Percentiles rank a stretch among this genome's conserved stretches.
Conservation (phyloP, 2,113 vertebrate genomes). For the Egretta garzetta region DNA sequence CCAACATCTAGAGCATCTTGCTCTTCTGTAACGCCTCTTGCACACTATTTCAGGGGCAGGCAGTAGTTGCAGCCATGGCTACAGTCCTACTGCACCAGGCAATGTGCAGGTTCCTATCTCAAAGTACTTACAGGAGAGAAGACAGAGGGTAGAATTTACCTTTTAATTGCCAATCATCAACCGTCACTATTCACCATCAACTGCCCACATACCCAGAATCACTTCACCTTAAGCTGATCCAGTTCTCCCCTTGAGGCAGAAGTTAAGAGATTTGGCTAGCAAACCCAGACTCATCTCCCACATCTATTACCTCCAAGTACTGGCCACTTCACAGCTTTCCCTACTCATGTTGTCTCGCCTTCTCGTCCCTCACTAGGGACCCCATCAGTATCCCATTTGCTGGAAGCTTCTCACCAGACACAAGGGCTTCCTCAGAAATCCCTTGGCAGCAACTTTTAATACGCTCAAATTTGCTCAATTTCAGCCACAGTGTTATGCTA, state of each 20-base stretch:
- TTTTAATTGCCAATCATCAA: neutral
- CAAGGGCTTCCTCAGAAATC: neutral
- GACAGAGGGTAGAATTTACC: neutral
- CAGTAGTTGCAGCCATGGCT: neutral
- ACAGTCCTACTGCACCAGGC: neutral
- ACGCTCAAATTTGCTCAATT: rapidly evolving
- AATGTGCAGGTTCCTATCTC: neutral
- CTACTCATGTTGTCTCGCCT: neutral
- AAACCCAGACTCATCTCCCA: neutral
- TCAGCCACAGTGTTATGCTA: neutral
- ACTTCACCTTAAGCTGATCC: neutral
- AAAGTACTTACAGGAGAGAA: neutral
- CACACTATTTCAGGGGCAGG: neutral
- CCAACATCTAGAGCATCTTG: neutral
- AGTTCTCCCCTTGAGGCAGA: neutral
- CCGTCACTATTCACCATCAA: no score
- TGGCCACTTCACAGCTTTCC: neutral
- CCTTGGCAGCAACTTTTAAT: neutral
- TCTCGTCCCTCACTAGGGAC: neutral
- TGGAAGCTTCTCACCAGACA: neutral
- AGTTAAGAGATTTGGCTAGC: neutral
- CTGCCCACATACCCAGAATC: neutral
- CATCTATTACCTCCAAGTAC: neutral
- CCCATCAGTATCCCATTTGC: neutral
- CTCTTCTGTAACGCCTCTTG: neutral